Base-by-base conservation (phyloP, 2,797 vertebrate genomes). In the Microhierax caerulescens region DNA sequence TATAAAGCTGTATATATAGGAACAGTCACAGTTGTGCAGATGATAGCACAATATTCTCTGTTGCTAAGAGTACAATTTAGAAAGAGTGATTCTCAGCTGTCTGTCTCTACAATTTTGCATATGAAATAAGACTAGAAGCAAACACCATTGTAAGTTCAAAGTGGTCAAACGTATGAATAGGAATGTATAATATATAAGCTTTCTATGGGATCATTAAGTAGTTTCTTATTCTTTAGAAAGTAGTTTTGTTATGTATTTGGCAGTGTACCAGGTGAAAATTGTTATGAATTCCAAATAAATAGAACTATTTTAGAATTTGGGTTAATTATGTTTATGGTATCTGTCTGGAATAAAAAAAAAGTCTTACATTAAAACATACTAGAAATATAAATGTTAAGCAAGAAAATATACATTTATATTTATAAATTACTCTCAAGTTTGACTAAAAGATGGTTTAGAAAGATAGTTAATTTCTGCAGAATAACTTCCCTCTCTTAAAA, bases 1-100 rank as follows among this genome's bases (percentile, higher is more conserved):
- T 53, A 48, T 95, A 96, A 92, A 90, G 77, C 95, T 86, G 60
- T 96, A 74, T 91, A 84, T 98, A 90, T 94, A 91, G 39, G 69
- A 94, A 64, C 91, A 43, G 39, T 90, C 92, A 51, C 82, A 95
- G 82, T 91, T 10, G 10, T 95, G 92, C 94, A 97, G 85, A 93
- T 96, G 96, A 91, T 92, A 85, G 65, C 45, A 73, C 67, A 74
- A 16, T 93, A 92, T 93, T 96, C 48, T 78, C 63, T 82, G 83
- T 50, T 93, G 64, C 75, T 77, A 88, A 9, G 39, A 95, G 87
- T 96, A 85, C 75, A 83, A 10, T 93, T 85, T 76, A 61, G 72
- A 30, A 91, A 53, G 54, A 83, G 67, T 76, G 41, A 81, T 87
- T 94, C 39, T 97, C 75, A 81, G 79, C 95, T 88, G 80, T 96